Evolutionary conservation across 2,888 invertebrate genomes (phyloP), one percentile per base, ranked within the genome.

Genomic region (Sialis lutaria): DNA sequence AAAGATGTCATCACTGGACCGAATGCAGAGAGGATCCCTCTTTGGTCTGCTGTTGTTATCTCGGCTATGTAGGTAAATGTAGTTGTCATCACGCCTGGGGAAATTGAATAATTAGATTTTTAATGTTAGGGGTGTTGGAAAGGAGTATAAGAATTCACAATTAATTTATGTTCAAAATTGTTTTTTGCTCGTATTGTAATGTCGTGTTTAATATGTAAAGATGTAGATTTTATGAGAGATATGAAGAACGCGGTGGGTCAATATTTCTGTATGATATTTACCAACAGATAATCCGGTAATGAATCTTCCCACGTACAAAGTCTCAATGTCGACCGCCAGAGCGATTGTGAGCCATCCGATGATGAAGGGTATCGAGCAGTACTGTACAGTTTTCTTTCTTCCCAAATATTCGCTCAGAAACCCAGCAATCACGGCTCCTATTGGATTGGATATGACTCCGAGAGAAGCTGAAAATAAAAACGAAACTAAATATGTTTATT

Each of bases 1-100:
- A 81, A 71, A 1, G 82, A 82, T 22, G 81, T 82, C 51, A 79
- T 65, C 1, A 81, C 75, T 1, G 82, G 82, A 1, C 82, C 82
- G 22, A 79, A 58, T 1, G 81, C 77, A 51, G 81, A 79, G 6
- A 82, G 66, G 46, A 79, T 74, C 1, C 81, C 81, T 46, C 82
- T 67, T 53, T 77, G 76, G 54, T 74, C 70, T 1, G 82, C 76
- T 1, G 77, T 75, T 4, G 80, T 77, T 43, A 81, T 74, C 67
- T 83, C 76, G 1, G 75, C 75, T 4, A 79, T 77, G 64, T 79
- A 79, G 47, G 78, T 77, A 63, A 78, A 79, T 47, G 76, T 75
- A 1, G 73, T 76, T 22, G 78, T 74, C 44, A 77, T 77, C 79
- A 79, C 79, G 35, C 79, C 79, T 79, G 67, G 2, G 64, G 67